Conservation (phyloP, 2,888 invertebrate species). For the Trichogramma dendrolimi region DNA sequence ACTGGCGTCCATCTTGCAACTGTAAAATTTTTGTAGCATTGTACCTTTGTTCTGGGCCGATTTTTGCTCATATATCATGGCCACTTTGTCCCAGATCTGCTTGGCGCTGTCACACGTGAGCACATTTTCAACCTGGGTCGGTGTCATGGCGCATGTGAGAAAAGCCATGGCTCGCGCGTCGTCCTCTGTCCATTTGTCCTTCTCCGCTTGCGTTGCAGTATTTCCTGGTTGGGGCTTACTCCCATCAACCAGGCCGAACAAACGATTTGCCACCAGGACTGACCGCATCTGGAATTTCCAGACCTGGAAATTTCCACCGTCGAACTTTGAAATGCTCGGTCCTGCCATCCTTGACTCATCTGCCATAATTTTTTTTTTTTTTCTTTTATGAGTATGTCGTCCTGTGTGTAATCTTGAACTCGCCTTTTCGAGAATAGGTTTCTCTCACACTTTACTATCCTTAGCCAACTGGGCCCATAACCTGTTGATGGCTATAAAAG, state of each 20-base stretch:
- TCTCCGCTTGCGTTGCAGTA: constrained; percentile 2
- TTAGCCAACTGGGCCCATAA: too few relatives aligned
- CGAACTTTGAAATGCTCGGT: constrained; percentile 29
- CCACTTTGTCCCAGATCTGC: constrained; percentile 30
- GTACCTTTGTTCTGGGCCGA: constrained; percentile 28
- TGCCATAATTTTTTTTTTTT: too few relatives aligned
- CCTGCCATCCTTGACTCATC: too few relatives aligned
- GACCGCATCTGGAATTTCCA: constrained; percentile 34
- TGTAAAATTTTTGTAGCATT: constrained; percentile 27
- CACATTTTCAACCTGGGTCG: constrained; percentile 26
- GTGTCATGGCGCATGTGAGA: constrained; percentile 17
- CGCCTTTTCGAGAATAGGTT: too few relatives aligned
- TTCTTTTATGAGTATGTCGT: too few relatives aligned
- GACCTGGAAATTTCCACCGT: constrained; percentile 32
- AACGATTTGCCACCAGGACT: constrained; percentile 26
- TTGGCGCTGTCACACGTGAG: constrained; percentile 26
- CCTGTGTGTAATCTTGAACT: too few relatives aligned
- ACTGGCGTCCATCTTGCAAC: constrained; percentile 20
- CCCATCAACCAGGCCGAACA: constrained; percentile 24
- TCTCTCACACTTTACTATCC: too few relatives aligned
- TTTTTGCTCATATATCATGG: constrained; percentile 29
- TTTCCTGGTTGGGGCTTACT: constrained; percentile 11
- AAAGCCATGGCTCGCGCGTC: constrained; percentile 26
- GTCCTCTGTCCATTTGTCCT: constrained; percentile 26
- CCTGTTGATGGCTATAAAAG: too few relatives aligned